These are phyloP conservation scores for Eurytoma californica DNA, from an alignment of 2,888 invertebrate genomes.

Conservation along the genomic window DNA sequence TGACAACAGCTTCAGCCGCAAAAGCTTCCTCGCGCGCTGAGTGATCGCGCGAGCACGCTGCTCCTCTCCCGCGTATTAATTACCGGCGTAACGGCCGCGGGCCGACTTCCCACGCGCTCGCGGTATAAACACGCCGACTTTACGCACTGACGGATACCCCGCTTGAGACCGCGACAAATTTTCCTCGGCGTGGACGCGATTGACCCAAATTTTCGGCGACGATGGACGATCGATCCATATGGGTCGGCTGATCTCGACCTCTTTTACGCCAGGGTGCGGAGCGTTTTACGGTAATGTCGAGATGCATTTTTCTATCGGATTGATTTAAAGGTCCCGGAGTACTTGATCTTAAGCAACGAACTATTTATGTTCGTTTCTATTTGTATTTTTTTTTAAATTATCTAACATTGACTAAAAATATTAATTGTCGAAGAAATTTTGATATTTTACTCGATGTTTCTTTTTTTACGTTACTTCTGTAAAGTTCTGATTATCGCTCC, in stretches of 20 bases:
- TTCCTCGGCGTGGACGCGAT: background rate
- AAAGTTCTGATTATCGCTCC: too few relatives aligned
- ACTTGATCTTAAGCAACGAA: too few relatives aligned
- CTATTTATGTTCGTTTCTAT: too few relatives aligned
- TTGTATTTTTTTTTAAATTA: too few relatives aligned
- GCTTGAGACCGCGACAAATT: background rate
- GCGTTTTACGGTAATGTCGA: too few relatives aligned
- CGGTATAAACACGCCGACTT: slow-evolving; percentile 51
- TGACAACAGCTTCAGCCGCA: slow-evolving; percentile 70
- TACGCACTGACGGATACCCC: slow-evolving; percentile 33
- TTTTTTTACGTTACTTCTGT: too few relatives aligned
- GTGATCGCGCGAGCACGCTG: slow-evolving; percentile 17
- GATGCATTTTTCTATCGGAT: too few relatives aligned
- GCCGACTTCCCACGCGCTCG: slow-evolving; percentile 57
- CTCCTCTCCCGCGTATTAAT: slow-evolving; percentile 52
- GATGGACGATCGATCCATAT: too few relatives aligned
- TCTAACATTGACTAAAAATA: too few relatives aligned
- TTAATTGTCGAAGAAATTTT: too few relatives aligned
- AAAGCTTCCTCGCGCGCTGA: slow-evolving; percentile 49
- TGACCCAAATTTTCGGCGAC: slow-evolving; percentile 24
- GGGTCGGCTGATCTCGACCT: slow-evolving; percentile 1
- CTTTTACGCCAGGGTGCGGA: background rate
- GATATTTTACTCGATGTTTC: too few relatives aligned
- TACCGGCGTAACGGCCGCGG: slow-evolving; percentile 47
- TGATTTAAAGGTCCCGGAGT: too few relatives aligned